Base-by-base conservation (phyloP, 2,888 invertebrate genomes). In the Selenia dentaria region DNA sequence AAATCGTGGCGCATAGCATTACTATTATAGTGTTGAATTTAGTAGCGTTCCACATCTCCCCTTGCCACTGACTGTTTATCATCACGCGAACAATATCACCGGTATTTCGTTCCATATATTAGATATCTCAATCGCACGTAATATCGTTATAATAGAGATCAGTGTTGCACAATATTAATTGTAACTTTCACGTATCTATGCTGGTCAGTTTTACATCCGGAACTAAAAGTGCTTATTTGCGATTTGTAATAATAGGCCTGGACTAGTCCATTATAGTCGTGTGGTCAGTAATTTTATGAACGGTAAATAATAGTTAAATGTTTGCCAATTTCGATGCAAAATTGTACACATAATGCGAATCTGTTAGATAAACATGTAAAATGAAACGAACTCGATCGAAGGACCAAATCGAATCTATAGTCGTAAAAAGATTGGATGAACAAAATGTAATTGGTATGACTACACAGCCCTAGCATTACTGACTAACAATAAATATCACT, bases 401-500 rank as follows among this genome's bases (percentile, higher is more conserved):
- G 11, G 5, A 40, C 12, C 5, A 3, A 26, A 26, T 33, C 3
- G 4, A 16, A 16, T 16, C 16, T 2, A 16, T 16, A 16, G 2
- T 4, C 4, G 16, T 16, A 16, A 16, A 4, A n/a, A n/a, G n/a
- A n/a, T n/a, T n/a, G n/a, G n/a, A n/a, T n/a, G n/a, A n/a, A n/a
- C n/a, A n/a, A n/a, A n/a, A n/a, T n/a, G n/a, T n/a, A n/a, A n/a
- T n/a, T n/a, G n/a, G n/a, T n/a, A n/a, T n/a, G n/a, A n/a, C n/a
- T 2, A 9, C 46, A 37, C 50, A 59, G 43, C 59, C 56, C 16
- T 16, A 6, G 18, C 22, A 2, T 54, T 47, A 51, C 45, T 43
- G 39, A 34, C 33, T 34, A 57, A 61, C 67, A 69, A 78, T 75
- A 77, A 79, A 75, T 73, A 74, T 69, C 71, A 72, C 63, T 77